Base-by-base conservation (phyloP, 2,888 invertebrate species). In the Sisyra terminalis region DNA sequence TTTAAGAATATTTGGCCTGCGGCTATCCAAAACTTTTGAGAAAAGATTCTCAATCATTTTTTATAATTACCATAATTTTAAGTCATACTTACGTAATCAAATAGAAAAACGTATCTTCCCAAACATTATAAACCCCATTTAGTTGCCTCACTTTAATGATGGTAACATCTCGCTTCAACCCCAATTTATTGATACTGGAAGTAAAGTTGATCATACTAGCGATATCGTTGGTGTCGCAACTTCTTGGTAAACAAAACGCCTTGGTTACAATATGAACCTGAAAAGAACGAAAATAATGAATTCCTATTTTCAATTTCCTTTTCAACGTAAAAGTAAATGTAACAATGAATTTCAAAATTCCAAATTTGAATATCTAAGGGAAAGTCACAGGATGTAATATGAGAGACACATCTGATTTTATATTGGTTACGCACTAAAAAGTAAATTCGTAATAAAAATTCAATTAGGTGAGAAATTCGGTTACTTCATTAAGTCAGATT, bases 91-190 rank as follows among this genome's bases (percentile, higher is more conserved):
- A 46, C 46, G 44, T 34, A 18, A 46, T 36, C 24, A 46, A 31
- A 40, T 46, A 42, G 29, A 44, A 44, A 13, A 40, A 29, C 13
- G 10, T 17, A 37, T 46, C 46, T 9, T 35, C 15, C 44, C 44
- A 46, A 29, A 46, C 17, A 2, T 39, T 32, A 39, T 46, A 46
- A 11, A 43, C 43, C 2, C 35, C 34, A 40, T 40, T 40, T 40
- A 40, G 24, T 24, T 31, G 29, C 6, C 40, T 29, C 15, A 40
- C 24, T 40, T 40, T 29, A 14, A 40, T 9, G 5, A 40, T 31
- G 3, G 16, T 30, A 15, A 40, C 31, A 30, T 30, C 29, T 40
- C 30, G 29, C 10, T 5, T 9, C 11, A 37, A 18, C 3, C 15
- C 10, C 7, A 15, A 30, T 5, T 29, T 29, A 31, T 40, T 40